Base-by-base conservation (phyloP, 2,888 invertebrate genomes). In the Fragum sueziense region DNA sequence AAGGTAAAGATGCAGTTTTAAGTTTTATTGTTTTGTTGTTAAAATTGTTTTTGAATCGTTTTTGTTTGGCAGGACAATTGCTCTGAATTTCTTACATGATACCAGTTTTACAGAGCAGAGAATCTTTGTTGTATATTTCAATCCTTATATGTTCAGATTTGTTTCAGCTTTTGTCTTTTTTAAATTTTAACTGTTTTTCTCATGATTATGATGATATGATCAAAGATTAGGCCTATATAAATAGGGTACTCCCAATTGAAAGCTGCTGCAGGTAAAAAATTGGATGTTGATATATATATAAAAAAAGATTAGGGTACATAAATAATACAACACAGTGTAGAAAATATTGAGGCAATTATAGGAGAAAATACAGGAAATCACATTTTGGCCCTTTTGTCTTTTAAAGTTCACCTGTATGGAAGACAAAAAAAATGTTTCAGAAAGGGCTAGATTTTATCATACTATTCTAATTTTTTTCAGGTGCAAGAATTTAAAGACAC, bases 401-500 rank as follows among this genome's bases (percentile, higher is more conserved):
- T 20, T n/a, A 47, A 3, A 41, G 11, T 41, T 41, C 17, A 41
- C 41, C 41, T 41, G 41, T 11, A 41, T 11, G 17, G 17, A 41
- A 11, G 17, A 41, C 41, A 9, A 11, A 9, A 41, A 41, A 11
- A 11, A 41, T 41, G 41, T 17, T 41, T 9, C 9, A 17, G 11
- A 41, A 9, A 11, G 41, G 11, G 9, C 17, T 11, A 9, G 17
- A 9, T 41, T 41, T 41, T 17, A 41, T 9, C 9, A 17, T 11
- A 9, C 9, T 41, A 9, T 41, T 41, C 41, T 17, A 41, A 11
- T 11, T 22, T 41, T 54, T 86, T 87, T 47, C 84, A 90, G 97
- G 97, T 97, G 88, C 96, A 97, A 94, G 97, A 97, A 89, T 98
- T 97, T 94, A 97, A 97, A 94, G 97, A 97, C 91, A 96, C 96